Evolutionary conservation across 2,888 invertebrate species (phyloP).

Genomic region (Tachina fera): DNA sequence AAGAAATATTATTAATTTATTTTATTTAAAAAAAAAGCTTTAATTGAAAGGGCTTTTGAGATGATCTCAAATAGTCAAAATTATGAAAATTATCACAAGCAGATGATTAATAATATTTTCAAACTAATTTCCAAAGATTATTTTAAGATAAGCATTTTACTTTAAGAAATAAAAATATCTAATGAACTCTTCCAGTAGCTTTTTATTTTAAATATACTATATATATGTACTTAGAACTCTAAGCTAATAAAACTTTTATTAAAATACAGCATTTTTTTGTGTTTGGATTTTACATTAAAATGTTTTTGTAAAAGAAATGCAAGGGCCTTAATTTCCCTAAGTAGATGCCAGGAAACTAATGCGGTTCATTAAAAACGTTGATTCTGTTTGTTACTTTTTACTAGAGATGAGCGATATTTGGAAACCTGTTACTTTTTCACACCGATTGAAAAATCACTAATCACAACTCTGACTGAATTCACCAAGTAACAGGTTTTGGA

Average conservation of each 20-base stretch:
- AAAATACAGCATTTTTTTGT: no score
- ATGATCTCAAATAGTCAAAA: constrained; percentile 64
- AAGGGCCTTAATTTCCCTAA: no score
- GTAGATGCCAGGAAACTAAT: no score
- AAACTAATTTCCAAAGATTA: constrained; percentile 59
- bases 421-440: no score
- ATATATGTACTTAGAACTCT: not conserved
- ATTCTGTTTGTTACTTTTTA: no score
- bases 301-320: no score
- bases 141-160: constrained; percentile 12
- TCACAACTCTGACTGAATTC: no score
- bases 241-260: not conserved
- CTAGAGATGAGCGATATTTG: no score
- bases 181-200: constrained; percentile 65
- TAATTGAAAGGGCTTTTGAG: constrained; percentile 66
- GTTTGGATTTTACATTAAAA: no score
- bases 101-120: not conserved
- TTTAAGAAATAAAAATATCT: constrained; percentile 28
- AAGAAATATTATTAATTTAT: not conserved
- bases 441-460: no score
- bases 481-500: no score
- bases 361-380: no score
- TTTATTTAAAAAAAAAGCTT: constrained; percentile 54
- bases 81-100: constrained; percentile 37
- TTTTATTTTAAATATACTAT: constrained; percentile 21